phyloP scores from a whole-genome alignment of 2,888 invertebrate species.

The Dromius quadrimaculatus region DNA sequence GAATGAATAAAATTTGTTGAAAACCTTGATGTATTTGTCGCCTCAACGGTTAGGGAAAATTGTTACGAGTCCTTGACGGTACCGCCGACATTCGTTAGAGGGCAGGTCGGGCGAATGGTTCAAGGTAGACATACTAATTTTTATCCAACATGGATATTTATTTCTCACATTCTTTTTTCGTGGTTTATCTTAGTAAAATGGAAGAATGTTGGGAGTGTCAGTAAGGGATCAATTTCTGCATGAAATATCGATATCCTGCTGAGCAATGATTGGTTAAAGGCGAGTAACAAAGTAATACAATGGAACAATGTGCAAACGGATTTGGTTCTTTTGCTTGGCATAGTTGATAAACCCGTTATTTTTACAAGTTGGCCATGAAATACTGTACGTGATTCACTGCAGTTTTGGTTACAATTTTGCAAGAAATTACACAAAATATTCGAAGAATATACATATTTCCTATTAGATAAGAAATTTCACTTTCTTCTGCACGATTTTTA shows the following conservation, averaged over 20 bases:
- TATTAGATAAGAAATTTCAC: neutral
- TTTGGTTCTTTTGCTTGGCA: slow-evolving; percentile 13
- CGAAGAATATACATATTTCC: neutral
- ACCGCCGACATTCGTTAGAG: neutral
- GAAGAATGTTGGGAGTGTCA: slow-evolving; percentile 32
- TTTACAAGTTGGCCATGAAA: slow-evolving; percentile 45
- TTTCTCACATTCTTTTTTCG: neutral
- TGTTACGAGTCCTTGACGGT: slow-evolving; percentile 16
- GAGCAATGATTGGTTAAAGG: neutral
- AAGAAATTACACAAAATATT: neutral
- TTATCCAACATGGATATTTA: neutral
- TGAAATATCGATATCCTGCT: slow-evolving; percentile 32
- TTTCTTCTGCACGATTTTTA: neutral
- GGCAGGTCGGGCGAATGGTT: slow-evolving; percentile 12
- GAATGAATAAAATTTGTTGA: no score
- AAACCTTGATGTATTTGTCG: slow-evolving; percentile 8
- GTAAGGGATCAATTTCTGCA: slow-evolving; percentile 27
- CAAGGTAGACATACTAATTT: slow-evolving; percentile 22
- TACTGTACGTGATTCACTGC: slow-evolving; percentile 17
- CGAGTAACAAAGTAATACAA: slow-evolving; percentile 22
- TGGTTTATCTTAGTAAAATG: slow-evolving; percentile 14
- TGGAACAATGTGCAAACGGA: slow-evolving; percentile 19
- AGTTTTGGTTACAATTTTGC: slow-evolving; percentile 1
- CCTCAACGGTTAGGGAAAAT: slow-evolving; percentile 6
- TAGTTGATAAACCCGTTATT: slow-evolving; percentile 36